Base-by-base conservation (phyloP, 2,888 invertebrate species). In the Plebejus melissa region DNA sequence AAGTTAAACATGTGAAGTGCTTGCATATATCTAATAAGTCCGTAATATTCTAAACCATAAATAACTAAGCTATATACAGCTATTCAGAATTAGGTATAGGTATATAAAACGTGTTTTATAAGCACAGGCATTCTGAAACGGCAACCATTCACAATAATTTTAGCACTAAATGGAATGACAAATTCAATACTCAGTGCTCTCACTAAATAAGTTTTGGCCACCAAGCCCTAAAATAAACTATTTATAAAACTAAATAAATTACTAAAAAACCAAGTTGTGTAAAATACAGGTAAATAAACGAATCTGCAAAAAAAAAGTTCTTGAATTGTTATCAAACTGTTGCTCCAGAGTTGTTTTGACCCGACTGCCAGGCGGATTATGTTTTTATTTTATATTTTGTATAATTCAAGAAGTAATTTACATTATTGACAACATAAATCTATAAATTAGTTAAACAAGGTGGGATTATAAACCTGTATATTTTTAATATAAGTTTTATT, bases 31-130 rank as follows among this genome's bases (percentile, higher is more conserved):
- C 82, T 85, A 83, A 84, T 85, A 85, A 54, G 83, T 85, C 83
- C 83, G 82, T 83, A 83, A 86, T 88, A 87, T 82, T 78, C 86
- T 90, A 89, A 82, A 80, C 84, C 85, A 91, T 91, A 90, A 91
- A 91, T 91, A 91, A 91, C 86, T 90, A 88, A 88, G 88, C 88
- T 84, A 85, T 88, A 83, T 90, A 90, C 86, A 87, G 88, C 87
- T 80, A 78, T 76, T 69, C n/a, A 75, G 22, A 72, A 72, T 72
- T 46, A n/a, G 38, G 0, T 16, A 72, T 46, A 22, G 22, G 22
- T 22, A 71, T 46, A 41, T 22, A 41, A 46, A 7, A 22, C 6
- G 32, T 41, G n/a, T 70, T 22, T n/a, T 4, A 22, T n/a, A n/a
- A 72, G 54, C 16, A 72, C 54, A 54, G 13, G 13, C 11, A 32